These are phyloP conservation scores for Nudaria mundana DNA, from an alignment of 2,888 invertebrate species.

Conservation along the genomic window DNA sequence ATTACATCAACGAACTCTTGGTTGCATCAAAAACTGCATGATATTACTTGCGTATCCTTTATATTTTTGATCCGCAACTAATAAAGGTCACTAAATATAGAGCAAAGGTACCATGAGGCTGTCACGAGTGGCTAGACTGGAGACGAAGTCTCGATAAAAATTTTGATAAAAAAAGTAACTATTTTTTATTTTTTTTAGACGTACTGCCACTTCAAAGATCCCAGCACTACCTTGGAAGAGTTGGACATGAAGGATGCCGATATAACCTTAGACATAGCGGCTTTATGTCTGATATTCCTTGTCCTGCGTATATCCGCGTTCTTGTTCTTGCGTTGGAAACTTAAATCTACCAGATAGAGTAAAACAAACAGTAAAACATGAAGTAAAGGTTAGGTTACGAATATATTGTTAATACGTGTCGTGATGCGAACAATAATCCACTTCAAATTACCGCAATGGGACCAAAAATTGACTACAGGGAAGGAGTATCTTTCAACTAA, in stretches of 20 bases:
- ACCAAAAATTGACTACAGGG: neutral
- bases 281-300: constrained; percentile 89
- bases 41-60: no score
- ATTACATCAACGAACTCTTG: no score
- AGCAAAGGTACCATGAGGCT: no score
- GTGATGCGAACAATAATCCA: constrained; percentile 18
- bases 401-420: constrained; percentile 22
- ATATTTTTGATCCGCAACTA: no score
- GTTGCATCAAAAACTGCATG: no score
- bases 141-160: no score
- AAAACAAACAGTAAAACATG: no score
- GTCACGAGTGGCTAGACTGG: no score
- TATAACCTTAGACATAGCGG: constrained; percentile 89
- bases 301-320: constrained; percentile 90
- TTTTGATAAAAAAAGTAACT: no score
- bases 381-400: no score
- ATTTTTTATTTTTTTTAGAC: constrained; percentile 69
- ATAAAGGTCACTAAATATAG: no score
- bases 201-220: constrained; percentile 94
- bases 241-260: constrained; percentile 92
- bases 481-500: neutral
- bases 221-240: constrained; percentile 90
- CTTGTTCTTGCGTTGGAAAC: constrained; percentile 93
- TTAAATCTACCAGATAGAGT: constrained; percentile 89
- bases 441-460: neutral